Evolutionary conservation across 1,140 invertebrate species (phyloP), one percentile per base, ranked within the genome.

Genomic region (Euura lappo): DNA sequence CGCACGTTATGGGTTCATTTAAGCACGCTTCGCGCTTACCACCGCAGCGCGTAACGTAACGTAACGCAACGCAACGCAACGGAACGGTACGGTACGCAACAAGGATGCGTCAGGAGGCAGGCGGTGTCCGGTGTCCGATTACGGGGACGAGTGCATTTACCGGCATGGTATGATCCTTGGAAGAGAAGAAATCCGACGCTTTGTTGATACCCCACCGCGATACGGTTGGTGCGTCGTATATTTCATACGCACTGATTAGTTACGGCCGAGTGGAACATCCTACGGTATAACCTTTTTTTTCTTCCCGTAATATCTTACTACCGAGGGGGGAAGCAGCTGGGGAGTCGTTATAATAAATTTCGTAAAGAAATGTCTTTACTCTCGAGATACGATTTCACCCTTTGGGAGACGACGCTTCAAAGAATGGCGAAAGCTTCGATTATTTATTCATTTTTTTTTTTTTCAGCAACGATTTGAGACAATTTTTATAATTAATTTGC

Each of bases 401-500:
- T 28, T 28, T 28, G 28, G 28, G 28, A 28, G 0, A 28, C 28
- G 28, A 28, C 28, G 28, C 28, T 28, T 28, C 28, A 28, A 28
- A 28, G 28, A 28, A 28, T 28, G 28, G 28, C 28, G 28, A 28
- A 28, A 28, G 28, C 28, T 28, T 28, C 28, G 28, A 28, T 28
- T 28, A 28, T 28, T 28, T 28, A 28, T 28, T 28, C 1, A 28
- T 28, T 28, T 28, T 1, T 28, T 28, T 28, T 28, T 28, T 28
- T 1, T 28, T 28, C 28, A 28, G 28, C 28, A 28, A 28, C 28
- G 1, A 28, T 28, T 28, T 28, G 28, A 28, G 28, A 28, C 28
- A 75, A 79, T 81, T 81, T 80, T 83, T 80, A 74, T 81, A 84
- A 84, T 84, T 82, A 82, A 76, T 79, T 84, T 79, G 69, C 70